Evolutionary conservation across 1,140 invertebrate species (phyloP), one percentile per base, ranked within the genome.

Genomic region (Telenomus remus): DNA sequence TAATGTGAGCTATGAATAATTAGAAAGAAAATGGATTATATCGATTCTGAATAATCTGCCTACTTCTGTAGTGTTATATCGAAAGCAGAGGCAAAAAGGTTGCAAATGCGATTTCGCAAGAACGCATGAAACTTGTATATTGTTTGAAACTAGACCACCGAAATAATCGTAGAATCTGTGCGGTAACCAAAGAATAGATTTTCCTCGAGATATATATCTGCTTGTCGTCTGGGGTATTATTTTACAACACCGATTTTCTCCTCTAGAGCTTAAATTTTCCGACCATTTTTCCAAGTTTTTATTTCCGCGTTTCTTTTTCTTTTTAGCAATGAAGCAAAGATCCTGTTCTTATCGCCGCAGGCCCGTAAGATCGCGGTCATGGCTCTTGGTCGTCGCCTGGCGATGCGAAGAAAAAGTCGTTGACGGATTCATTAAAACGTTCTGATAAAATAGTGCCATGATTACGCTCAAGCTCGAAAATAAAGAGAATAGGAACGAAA

Each of bases 351-450:
- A 78, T 81, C 79, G 82, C 80, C 80, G 65, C 70, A 68, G 79
- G 80, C 64, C 44, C 56, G 76, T 74, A 82, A 86, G 79, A 85
- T 80, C 80, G 75, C 74, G 72, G 71, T 65, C 59, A 35, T 43
- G 53, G 64, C 42, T 16, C 14, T 60, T 56, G 49, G 42, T 53
- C 39, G 3, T 54, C 44, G 35, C 48, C 33, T 39, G 35, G 15
- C 35, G 56, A 47, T 57, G 16, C 50, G 43, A 49, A 57, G 50
- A 54, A 78, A 51, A 56, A 77, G 64, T 81, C 83, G 82, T 81
- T 82, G 84, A 83, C 80, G 81, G 81, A 87, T 84, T 86, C 83
- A 85, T 86, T 84, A 86, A 84, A 86, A 83, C 78, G 70, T 79
- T 81, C 60, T 72, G 78, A 73, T 79, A 80, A 78, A 83, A 84